phyloP scores from a whole-genome alignment of 2,888 invertebrate genomes.

The Erebia epiphron region DNA sequence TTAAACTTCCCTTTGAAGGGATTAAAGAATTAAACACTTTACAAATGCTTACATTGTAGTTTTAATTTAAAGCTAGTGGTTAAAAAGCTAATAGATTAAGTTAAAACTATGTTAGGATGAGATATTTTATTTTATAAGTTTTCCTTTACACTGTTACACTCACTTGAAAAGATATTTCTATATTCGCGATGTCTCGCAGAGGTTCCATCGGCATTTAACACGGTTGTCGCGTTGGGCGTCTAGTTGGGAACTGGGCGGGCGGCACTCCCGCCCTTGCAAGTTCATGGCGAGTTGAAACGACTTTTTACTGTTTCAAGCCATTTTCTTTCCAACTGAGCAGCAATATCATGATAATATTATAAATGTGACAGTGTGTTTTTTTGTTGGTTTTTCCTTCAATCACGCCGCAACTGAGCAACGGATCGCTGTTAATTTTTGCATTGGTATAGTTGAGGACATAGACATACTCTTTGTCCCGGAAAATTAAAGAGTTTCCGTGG shows the following conservation, averaged over 20 bases:
- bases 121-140: not conserved
- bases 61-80: conserved; percentile 1
- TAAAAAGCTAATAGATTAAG: not conserved
- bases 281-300: conserved; percentile 66
- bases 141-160: conserved; percentile 27
- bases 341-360: not conserved
- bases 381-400: too few relatives aligned
- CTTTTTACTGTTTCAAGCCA: conserved; percentile 32
- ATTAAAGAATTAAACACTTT: conserved; percentile 15
- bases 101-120: conserved; percentile 7
- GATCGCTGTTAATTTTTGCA: too few relatives aligned
- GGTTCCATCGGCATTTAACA: conserved; percentile 36
- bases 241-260: conserved; percentile 75
- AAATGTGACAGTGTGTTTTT: too few relatives aligned
- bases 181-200: conserved; percentile 33
- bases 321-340: conserved; percentile 26
- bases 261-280: conserved; percentile 66
- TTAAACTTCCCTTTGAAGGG: conserved; percentile 4
- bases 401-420: too few relatives aligned
- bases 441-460: too few relatives aligned
- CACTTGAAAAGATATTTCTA: conserved; percentile 24
- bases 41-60: not conserved
- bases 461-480: too few relatives aligned
- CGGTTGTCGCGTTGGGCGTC: conserved; percentile 66
- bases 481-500: too few relatives aligned